A percentile compares a stretch with the other conserved stretches of the same genome.
Conservation (phyloP, 2,113 vertebrate species). For the Gnathonemus echidnorhynchus region DNA sequence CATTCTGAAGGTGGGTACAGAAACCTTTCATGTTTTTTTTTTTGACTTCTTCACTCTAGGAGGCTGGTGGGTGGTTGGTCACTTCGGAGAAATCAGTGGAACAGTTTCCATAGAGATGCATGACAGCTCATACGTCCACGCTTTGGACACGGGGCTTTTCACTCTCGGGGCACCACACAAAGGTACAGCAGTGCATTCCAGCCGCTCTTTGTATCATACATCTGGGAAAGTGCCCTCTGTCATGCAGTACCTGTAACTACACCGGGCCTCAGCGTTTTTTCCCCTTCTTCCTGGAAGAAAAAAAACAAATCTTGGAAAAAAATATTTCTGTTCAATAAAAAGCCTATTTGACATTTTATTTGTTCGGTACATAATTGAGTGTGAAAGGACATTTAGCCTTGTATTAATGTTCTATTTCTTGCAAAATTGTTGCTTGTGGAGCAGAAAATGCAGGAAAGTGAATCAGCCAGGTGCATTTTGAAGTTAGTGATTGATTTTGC, state of each 20-base stretch:
- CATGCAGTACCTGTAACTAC: not conserved
- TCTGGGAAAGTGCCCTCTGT: not conserved
- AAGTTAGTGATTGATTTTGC: not conserved
- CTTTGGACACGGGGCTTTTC: constrained; percentile 91
- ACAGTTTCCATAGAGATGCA: constrained; percentile 92
- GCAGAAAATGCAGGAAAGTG: not conserved
- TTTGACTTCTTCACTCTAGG: constrained; percentile 50
- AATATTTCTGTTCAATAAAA: not conserved
- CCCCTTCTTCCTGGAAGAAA: not conserved
- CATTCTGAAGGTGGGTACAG: not conserved
- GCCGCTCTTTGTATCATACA: not conserved
- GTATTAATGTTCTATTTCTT: not conserved
- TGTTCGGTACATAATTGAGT: not conserved
- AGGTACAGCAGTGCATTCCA: constrained; percentile 51
- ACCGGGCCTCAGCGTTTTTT: not conserved
- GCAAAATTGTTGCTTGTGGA: not conserved
- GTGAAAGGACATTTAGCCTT: not conserved
- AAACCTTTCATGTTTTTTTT: not conserved
- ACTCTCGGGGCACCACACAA: constrained; percentile 86
- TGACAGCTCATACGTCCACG: constrained; percentile 81
- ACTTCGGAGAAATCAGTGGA: constrained; percentile 83
- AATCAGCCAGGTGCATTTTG: not conserved
- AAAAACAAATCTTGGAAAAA: not conserved
- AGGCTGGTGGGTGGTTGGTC: constrained; percentile 80
- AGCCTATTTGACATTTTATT: not conserved